Evolutionary conservation across 2,797 vertebrate species (phyloP).

Genomic region (Psittacula echo): DNA sequence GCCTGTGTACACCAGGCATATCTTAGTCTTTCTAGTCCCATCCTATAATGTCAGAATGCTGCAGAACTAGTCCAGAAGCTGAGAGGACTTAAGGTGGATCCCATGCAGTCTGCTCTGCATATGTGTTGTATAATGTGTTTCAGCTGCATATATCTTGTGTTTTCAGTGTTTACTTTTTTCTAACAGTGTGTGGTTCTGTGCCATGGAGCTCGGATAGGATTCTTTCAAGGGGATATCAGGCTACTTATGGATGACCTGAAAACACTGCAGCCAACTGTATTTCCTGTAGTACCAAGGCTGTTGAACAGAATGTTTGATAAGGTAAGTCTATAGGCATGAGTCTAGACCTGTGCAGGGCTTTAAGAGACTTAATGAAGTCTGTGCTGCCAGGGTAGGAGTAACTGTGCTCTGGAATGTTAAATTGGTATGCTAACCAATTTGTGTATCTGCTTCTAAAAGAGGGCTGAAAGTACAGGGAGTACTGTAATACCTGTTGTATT

Average conservation of each 20-base stretch:
- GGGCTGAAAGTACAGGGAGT: background rate
- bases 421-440: background rate
- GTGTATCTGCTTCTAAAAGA: background rate
- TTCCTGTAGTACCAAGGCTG: constrained; percentile 94
- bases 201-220: constrained; percentile 94
- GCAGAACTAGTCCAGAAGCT: background rate
- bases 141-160: background rate
- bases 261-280: constrained; percentile 90
- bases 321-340: constrained; percentile 75
- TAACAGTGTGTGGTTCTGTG: constrained; percentile 87
- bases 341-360: background rate
- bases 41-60: background rate
- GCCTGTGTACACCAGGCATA: background rate
- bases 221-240: constrained; percentile 97
- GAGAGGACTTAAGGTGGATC: background rate
- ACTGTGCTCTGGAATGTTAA: background rate
- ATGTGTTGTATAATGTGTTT: background rate
- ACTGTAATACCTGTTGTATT: background rate
- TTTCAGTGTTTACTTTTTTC: background rate
- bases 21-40: background rate
- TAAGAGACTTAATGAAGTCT: background rate
- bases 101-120: background rate
- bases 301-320: constrained; percentile 98
- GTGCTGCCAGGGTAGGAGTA: background rate
- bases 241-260: constrained; percentile 97